A percentile compares a stretch with the other conserved stretches of the same genome.
Conservation (phyloP, 2,113 vertebrate species). For the Etheostoma spectabile region DNA sequence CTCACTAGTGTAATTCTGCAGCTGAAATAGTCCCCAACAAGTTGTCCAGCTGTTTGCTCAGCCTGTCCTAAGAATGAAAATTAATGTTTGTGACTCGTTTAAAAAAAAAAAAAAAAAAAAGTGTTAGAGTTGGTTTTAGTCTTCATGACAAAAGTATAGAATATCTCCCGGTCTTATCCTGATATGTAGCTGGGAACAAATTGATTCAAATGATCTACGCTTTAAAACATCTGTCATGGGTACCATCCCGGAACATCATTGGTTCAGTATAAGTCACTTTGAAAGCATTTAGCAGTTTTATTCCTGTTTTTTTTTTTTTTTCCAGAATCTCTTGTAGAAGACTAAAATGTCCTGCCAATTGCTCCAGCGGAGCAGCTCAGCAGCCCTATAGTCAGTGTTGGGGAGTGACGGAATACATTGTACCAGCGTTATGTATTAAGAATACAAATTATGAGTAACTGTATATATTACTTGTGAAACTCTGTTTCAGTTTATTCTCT, state of each 20-base stretch:
- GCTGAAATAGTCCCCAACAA: slow-evolving; percentile 5
- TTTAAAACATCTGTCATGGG: not conserved
- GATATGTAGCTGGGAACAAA: not conserved
- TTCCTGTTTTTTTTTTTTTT: not conserved
- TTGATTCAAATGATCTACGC: too few species aligned
- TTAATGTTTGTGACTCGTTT: not conserved
- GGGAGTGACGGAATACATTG: too few species aligned
- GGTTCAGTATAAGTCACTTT: slow-evolving; percentile 17
- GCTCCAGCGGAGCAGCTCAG: slow-evolving; percentile 36
- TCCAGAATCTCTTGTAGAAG: not conserved
- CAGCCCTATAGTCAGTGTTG: not conserved
- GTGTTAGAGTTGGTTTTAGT: not conserved
- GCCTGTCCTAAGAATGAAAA: not conserved
- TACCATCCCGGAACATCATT: not conserved
- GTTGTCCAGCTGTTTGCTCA: not conserved
- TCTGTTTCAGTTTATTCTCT: too few species aligned
- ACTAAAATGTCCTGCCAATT: slow-evolving; percentile 45
- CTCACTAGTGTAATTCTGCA: not conserved
- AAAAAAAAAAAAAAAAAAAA: not conserved
- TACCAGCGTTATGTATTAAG: too few species aligned
- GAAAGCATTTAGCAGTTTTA: slow-evolving; percentile 16
- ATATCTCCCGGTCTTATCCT: not conserved
- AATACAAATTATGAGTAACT: too few species aligned
- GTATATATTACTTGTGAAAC: too few species aligned
- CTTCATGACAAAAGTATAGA: not conserved